Evolutionary conservation across 2,113 vertebrate species (phyloP), one percentile per base, ranked within the genome.

Genomic region (Sceloporus tristichus): DNA sequence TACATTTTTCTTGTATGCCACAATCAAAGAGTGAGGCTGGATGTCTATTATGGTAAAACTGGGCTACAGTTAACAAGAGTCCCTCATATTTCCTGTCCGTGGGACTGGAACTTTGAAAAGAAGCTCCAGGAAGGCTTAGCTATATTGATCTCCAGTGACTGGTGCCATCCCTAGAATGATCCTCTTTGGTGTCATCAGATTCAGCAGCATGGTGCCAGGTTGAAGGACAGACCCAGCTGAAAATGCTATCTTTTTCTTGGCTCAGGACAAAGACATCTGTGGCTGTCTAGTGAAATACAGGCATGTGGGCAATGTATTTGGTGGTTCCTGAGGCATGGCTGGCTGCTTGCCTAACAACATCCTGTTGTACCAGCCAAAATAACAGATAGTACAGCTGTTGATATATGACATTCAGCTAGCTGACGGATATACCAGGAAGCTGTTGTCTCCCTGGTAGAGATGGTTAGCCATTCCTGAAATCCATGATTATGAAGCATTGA

Each of bases 241-340:
- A 18, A 74, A 82, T 56, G 3, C 70, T 53, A n/a, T 59, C 23
- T 66, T 40, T 86, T 86, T 62, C 76, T 92, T 93, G 91, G 87
- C 94, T 91, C 59, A 25, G 54, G 65, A 66, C 91, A 66, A 80
- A 89, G 89, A 92, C 91, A 82, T 93, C 90, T 95, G 92, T 79
- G 91, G 82, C 76, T 88, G 92, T 65, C 89, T 90, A 53, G 68
- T 42, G 84, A 78, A 80, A 42, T 85, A 42, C 54, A 66, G 62
- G 65, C 85, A 65, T 90, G 81, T 88, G 83, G 79, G 84, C 86
- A 87, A 89, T 93, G 83, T 79, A 84, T 42, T 79, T 86, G 86
- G 77, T 75, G 71, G 91, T 86, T 89, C 48, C 65, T 84, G 62
- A 66, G 85, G 27, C 62, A 68, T 9, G 10, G 10, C 18, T 48